Percentiles rank a stretch among this genome's conserved stretches.
Conservation (phyloP, 2,797 vertebrate genomes). For the Melanotaenia parkinsoni region DNA sequence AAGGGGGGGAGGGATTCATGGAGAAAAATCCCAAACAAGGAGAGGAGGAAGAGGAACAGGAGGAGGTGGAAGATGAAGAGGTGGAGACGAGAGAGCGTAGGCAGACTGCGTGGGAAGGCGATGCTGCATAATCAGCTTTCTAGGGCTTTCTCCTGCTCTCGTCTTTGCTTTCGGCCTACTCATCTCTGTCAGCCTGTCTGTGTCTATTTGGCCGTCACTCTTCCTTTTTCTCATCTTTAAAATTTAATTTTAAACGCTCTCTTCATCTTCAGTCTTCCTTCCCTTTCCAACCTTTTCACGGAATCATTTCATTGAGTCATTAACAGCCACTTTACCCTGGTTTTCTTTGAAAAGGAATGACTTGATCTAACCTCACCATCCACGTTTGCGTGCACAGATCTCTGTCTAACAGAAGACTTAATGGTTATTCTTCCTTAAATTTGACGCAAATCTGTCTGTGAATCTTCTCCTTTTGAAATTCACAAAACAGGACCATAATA, state of each 20-base stretch:
- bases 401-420: neutral
- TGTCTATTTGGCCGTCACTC: neutral
- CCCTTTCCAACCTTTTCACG: slow-evolving; percentile 8
- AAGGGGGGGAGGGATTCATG: slow-evolving; percentile 27
- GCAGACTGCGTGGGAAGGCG: slow-evolving; percentile 76
- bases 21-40: slow-evolving; percentile 64
- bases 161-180: slow-evolving; percentile 19
- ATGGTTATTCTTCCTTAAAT: neutral
- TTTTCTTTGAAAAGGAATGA: slow-evolving; percentile 15
- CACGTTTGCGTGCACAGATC: neutral
- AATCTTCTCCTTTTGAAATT: neutral
- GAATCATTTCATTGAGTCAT: slow-evolving; percentile 45
- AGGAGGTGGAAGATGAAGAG: slow-evolving; percentile 34
- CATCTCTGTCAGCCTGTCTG: neutral
- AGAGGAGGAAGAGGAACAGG: slow-evolving; percentile 46
- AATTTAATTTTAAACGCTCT: neutral
- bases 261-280: neutral
- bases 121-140: slow-evolving; percentile 79
- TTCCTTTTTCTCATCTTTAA: neutral
- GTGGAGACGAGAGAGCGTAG: slow-evolving; percentile 63
- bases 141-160: slow-evolving; percentile 67
- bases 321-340: slow-evolving; percentile 23
- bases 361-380: neutral
- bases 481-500: slow-evolving; percentile 24
- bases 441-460: neutral